These are phyloP conservation scores for Ormyrus labotus DNA, from an alignment of 2,888 invertebrate species.

Conservation along the genomic window DNA sequence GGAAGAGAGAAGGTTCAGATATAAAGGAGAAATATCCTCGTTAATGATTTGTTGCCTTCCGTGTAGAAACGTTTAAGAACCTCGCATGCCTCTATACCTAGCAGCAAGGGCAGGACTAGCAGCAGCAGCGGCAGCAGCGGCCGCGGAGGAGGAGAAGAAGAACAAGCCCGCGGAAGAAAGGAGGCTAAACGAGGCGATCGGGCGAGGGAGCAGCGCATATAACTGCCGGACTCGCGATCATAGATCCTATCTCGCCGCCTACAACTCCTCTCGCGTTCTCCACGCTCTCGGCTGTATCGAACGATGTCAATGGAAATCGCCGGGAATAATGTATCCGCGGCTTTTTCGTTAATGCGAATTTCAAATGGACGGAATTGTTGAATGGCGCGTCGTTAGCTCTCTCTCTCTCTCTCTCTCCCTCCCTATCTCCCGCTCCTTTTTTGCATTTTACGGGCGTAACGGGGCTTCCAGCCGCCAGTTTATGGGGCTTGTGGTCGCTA, in stretches of 20 bases:
- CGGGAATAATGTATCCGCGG: slow-evolving; percentile 11
- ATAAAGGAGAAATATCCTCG: slow-evolving; percentile 27
- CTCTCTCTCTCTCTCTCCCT: neutral
- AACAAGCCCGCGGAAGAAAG: slow-evolving; percentile 32
- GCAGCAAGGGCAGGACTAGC: neutral
- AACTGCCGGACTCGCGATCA: slow-evolving; percentile 13
- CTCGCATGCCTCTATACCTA: neutral
- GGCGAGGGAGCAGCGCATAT: slow-evolving; percentile 14
- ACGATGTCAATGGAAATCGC: slow-evolving; percentile 50
- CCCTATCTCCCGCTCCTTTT: neutral
- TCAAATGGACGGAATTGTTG: slow-evolving; percentile 40
- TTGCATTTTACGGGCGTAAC: slow-evolving; percentile 20
- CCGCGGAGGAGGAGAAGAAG: slow-evolving; percentile 24
- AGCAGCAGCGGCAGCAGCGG: neutral
- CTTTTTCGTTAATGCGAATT: slow-evolving; percentile 44
- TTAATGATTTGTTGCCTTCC: slow-evolving; percentile 55
- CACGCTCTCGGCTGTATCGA: slow-evolving; percentile 8
- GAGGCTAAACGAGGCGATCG: slow-evolving; percentile 31
- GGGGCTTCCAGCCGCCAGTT: slow-evolving; percentile 1
- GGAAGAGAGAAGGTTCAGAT: neutral
- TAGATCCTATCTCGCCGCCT: slow-evolving; percentile 53
- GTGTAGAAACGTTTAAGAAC: slow-evolving; percentile 44
- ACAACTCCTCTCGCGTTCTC: slow-evolving; percentile 20
- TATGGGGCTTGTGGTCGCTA: neutral
- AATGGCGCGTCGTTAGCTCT: slow-evolving; percentile 43